Conservation (phyloP, 1,140 invertebrate genomes). For the Harlomillsia oculata region DNA sequence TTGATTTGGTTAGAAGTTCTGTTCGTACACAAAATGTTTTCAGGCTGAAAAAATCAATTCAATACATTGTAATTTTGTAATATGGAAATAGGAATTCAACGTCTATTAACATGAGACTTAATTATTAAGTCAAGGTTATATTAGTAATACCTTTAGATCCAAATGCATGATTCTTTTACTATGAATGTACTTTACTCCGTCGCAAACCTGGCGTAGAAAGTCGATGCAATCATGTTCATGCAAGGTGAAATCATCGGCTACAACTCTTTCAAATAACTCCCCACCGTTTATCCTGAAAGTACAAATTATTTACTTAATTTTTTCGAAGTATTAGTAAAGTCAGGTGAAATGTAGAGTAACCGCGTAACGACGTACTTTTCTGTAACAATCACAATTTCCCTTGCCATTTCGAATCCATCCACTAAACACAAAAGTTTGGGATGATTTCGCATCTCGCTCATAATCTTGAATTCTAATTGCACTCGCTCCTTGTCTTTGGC, state of each 20-base stretch:
- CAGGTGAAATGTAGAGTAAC: not conserved
- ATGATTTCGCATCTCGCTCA: conserved; percentile 73
- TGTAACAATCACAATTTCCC: conserved; percentile 82
- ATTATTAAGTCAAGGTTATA: not conserved
- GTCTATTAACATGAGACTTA: not conserved
- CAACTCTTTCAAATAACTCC: conserved; percentile 82
- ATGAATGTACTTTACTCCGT: conserved; percentile 84
- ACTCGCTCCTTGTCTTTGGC: conserved; percentile 75
- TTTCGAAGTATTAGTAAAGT: no score
- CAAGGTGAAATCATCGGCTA: conserved; percentile 80
- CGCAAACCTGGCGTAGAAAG: conserved; percentile 85
- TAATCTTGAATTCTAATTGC: conserved; percentile 79
- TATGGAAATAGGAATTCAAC: not conserved
- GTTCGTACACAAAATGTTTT: conserved; percentile 84
- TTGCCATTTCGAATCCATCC: conserved; percentile 73
- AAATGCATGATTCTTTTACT: conserved; percentile 73
- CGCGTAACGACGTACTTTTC: conserved; percentile 67
- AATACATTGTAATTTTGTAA: conserved; percentile 1
- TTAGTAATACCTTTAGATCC: conserved; percentile 73
- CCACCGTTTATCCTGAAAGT: conserved; percentile 71
- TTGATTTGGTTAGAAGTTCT: conserved; percentile 72
- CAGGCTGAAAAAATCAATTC: conserved; percentile 50
- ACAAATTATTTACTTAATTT: no score
- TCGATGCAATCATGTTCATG: conserved; percentile 82
- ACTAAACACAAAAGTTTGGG: conserved; percentile 78